These are phyloP conservation scores for Campopleginae sp. DNA, from an alignment of 2,888 invertebrate species.

Conservation along the genomic window DNA sequence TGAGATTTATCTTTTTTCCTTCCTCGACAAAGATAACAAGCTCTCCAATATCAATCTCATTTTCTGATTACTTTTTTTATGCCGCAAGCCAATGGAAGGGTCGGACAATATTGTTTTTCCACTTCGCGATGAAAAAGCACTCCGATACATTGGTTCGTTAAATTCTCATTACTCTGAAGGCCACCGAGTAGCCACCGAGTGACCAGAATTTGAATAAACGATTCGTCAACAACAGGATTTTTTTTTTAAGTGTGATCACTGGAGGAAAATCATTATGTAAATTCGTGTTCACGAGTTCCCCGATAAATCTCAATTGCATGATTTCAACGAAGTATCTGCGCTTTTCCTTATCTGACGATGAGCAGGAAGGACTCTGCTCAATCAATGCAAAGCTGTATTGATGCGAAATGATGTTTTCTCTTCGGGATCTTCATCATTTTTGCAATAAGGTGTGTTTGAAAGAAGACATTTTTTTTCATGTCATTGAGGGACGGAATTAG, in stretches of 20 bases:
- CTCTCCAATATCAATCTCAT: background rate
- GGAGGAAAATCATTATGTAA: slow-evolving; percentile 23
- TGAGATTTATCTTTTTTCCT: background rate
- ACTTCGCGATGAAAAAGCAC: slow-evolving; percentile 4
- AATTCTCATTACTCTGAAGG: slow-evolving; percentile 3
- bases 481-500: background rate
- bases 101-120: background rate
- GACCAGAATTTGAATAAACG: slow-evolving; percentile 14
- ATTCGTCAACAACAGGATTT: slow-evolving; percentile 1
- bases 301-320: slow-evolving; percentile 1
- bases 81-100: background rate
- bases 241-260: slow-evolving; percentile 3
- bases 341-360: slow-evolving; percentile 7
- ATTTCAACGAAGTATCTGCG: slow-evolving; percentile 7
- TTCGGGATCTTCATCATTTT: background rate
- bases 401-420: background rate
- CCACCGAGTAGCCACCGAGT: background rate
- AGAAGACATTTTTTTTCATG: background rate
- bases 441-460: background rate
- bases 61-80: background rate
- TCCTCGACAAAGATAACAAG: background rate
- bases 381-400: background rate
- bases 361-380: background rate
- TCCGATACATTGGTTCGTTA: background rate
- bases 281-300: background rate